Percentiles rank a stretch among this genome's conserved stretches.
phyloP scores from a whole-genome alignment of 2,113 vertebrate species.

The Chrysochloris asiatica region DNA sequence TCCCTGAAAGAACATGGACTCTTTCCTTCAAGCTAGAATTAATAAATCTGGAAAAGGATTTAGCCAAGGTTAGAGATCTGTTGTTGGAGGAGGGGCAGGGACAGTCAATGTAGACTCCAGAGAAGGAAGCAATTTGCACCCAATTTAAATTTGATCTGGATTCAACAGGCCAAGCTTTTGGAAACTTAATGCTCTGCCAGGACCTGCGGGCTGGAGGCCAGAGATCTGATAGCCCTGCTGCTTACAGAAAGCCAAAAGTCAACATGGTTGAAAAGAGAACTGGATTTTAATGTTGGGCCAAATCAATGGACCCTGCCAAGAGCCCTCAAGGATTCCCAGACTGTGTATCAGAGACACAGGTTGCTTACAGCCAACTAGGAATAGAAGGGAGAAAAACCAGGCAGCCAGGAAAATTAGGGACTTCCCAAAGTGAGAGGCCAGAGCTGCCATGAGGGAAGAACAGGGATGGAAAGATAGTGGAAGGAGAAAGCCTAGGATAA shows the following conservation, averaged over 20 bases:
- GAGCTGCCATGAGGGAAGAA: neutral
- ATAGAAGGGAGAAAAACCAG: neutral
- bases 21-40: slow-evolving; percentile 19
- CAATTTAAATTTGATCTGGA: slow-evolving; percentile 53
- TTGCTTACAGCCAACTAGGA: neutral
- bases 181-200: slow-evolving; percentile 32
- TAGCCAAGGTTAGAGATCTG: neutral
- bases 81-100: neutral
- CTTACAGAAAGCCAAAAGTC: slow-evolving; percentile 27
- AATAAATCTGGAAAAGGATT: neutral
- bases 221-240: neutral
- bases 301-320: neutral
- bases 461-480: neutral
- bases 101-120: neutral
- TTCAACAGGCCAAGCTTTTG: slow-evolving; percentile 10
- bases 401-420: neutral
- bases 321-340: neutral
- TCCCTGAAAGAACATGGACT: neutral
- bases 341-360: neutral
- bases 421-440: neutral
- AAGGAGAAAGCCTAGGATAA: neutral
- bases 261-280: neutral
- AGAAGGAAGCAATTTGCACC: neutral
- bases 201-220: neutral
- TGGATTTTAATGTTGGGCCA: neutral